A percentile compares a stretch with the other conserved stretches of the same genome.
phyloP scores from a whole-genome alignment of 2,113 vertebrate genomes.

The Ceyx melanurus region DNA sequence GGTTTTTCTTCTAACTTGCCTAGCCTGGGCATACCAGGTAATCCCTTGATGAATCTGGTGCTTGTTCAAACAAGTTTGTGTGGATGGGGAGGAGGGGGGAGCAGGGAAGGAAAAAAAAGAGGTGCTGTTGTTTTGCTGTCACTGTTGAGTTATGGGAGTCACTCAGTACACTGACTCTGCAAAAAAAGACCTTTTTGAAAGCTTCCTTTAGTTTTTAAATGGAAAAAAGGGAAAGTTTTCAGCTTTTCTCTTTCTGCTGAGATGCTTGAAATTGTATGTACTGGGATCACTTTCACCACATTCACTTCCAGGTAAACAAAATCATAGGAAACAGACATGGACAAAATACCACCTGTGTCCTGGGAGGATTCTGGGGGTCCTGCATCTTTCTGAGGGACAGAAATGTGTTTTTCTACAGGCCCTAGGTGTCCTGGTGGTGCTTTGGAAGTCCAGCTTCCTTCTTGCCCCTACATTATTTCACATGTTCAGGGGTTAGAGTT shows the following conservation, averaged over 20 bases:
- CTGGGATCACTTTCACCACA: neutral
- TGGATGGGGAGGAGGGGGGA: neutral
- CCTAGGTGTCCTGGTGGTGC: neutral
- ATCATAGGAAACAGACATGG: neutral
- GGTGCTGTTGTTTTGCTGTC: neutral
- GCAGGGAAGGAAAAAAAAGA: neutral
- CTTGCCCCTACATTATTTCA: neutral
- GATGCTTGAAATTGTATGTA: neutral
- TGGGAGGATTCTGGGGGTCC: neutral
- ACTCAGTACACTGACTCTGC: neutral
- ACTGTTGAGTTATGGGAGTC: neutral
- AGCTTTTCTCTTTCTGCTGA: neutral
- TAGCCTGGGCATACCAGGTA: conserved; percentile 6
- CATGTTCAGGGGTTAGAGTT: neutral
- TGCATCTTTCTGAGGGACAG: neutral
- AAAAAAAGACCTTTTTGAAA: neutral
- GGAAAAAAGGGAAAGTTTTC: neutral
- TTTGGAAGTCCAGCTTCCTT: neutral
- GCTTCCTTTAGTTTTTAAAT: neutral
- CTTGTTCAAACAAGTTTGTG: conserved; percentile 69
- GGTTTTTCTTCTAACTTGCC: conserved; percentile 53
- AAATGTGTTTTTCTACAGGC: neutral
- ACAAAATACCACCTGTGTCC: neutral
- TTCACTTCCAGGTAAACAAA: neutral
- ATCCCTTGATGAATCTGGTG: conserved; percentile 45